Percentiles rank a stretch among this genome's conserved stretches.
Conservation (phyloP, 1,140 invertebrate species). For the Aphaenogaster rudis region DNA sequence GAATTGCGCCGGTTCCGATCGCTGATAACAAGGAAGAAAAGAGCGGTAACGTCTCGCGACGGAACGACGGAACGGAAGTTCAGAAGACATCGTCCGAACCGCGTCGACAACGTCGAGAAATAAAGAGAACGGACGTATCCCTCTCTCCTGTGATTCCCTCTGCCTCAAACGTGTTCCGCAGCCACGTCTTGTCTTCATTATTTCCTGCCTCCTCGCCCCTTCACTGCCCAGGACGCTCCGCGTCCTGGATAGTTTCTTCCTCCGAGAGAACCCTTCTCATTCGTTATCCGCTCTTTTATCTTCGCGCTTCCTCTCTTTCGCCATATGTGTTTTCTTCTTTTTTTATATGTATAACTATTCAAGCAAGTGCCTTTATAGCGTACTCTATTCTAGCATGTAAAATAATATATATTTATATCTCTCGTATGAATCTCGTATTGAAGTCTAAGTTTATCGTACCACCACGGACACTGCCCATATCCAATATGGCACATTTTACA, state of each 20-base stretch:
- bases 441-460: conserved; percentile 80
- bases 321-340: conserved; percentile 56
- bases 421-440: conserved; percentile 74
- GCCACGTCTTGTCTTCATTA: conserved; percentile 52
- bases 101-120: conserved; percentile 42
- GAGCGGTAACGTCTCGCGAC: conserved; percentile 61
- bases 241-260: background rate
- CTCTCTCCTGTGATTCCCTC: conserved; percentile 42
- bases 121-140: conserved; percentile 45
- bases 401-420: conserved; percentile 82
- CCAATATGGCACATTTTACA: conserved; percentile 83
- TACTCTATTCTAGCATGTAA: conserved; percentile 80
- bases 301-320: conserved; percentile 49
- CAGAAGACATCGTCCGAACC: conserved; percentile 35
- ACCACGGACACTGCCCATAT: conserved; percentile 84
- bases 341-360: conserved; percentile 72
- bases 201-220: background rate
- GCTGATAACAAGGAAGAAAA: conserved; percentile 55
- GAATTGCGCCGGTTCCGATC: conserved; percentile 26
- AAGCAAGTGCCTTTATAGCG: conserved; percentile 76
- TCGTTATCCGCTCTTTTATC: conserved; percentile 57
- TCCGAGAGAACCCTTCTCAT: conserved; percentile 22
- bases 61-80: conserved; percentile 50
- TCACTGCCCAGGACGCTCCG: background rate
- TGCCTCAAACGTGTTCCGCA: conserved; percentile 31